Conservation (phyloP, 2,888 invertebrate species). For the Conomelus anceps region DNA sequence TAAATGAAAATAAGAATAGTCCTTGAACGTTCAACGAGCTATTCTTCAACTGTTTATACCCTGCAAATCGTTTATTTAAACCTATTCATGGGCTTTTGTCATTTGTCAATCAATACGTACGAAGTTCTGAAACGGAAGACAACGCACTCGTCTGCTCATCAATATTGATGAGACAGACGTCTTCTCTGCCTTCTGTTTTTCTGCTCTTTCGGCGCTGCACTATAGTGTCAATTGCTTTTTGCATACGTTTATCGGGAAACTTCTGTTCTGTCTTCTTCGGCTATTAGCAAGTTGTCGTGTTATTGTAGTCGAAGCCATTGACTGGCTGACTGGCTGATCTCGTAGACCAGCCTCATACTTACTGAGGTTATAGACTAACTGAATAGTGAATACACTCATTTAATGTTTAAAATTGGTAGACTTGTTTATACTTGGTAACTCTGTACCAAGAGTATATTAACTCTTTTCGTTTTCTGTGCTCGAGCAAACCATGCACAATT, state of each 20-base stretch:
- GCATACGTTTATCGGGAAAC: not conserved
- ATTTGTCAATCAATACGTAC: not conserved
- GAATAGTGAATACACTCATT: too few relatives aligned
- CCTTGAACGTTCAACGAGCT: not conserved
- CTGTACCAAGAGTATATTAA: too few relatives aligned
- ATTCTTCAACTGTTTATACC: not conserved
- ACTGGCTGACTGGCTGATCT: too few relatives aligned
- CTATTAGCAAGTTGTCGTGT: too few relatives aligned
- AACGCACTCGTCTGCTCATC: not conserved
- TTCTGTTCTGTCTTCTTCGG: not conserved
- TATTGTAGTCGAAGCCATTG: too few relatives aligned
- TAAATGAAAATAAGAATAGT: not conserved
- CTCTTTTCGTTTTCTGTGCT: too few relatives aligned
- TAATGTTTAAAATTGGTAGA: too few relatives aligned
- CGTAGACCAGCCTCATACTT: too few relatives aligned
- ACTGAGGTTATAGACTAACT: too few relatives aligned
- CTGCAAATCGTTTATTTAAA: not conserved
- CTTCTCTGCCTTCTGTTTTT: not conserved
- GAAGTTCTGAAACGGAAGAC: not conserved
- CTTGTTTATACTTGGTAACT: too few relatives aligned
- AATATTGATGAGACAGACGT: not conserved
- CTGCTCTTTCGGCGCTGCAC: not conserved
- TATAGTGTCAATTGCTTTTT: not conserved
- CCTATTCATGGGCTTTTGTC: not conserved
- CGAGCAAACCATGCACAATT: too few relatives aligned